A percentile compares a stretch with the other conserved stretches of the same genome.
These are phyloP conservation scores for Typhlichthys subterraneus DNA, from an alignment of 2,797 vertebrate species.

Conservation along the genomic window DNA sequence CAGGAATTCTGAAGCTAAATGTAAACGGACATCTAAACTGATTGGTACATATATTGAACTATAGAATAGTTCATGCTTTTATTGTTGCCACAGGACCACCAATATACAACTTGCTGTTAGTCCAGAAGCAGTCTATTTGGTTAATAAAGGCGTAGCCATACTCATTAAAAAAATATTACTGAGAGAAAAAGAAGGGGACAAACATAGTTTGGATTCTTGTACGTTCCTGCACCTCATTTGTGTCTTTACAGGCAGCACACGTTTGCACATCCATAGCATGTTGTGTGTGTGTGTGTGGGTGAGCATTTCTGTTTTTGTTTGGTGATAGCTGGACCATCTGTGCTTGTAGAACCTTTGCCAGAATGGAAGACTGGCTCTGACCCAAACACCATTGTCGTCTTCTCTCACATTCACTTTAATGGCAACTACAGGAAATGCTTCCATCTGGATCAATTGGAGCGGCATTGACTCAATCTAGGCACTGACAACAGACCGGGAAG, in stretches of 20 bases:
- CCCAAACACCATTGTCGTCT: constrained; percentile 62
- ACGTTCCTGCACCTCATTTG: constrained; percentile 45
- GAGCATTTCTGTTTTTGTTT: constrained; percentile 37
- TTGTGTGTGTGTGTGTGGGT: constrained; percentile 16
- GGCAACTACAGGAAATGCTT: constrained; percentile 17
- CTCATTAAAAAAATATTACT: constrained; percentile 39
- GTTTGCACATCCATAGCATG: constrained; percentile 4
- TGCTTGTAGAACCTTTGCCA: constrained; percentile 62
- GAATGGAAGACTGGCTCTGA: constrained; percentile 29
- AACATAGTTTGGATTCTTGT: no score
- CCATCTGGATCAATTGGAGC: no score
- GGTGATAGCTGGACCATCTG: constrained; percentile 69
- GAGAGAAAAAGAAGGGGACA: neutral
- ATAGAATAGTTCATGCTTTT: no score
- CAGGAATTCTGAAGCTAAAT: no score
- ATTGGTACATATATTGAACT: no score
- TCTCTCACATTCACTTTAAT: constrained; percentile 40
- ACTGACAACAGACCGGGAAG: constrained; percentile 34
- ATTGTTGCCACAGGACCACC: no score
- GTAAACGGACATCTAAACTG: no score
- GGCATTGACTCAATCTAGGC: constrained; percentile 12
- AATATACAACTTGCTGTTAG: constrained; percentile 31
- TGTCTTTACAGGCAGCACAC: neutral
- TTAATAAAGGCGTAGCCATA: constrained; percentile 12
- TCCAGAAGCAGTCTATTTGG: constrained; percentile 22